Evolutionary conservation across 2,888 invertebrate genomes (phyloP).

Genomic region (Miltochrista miniata): DNA sequence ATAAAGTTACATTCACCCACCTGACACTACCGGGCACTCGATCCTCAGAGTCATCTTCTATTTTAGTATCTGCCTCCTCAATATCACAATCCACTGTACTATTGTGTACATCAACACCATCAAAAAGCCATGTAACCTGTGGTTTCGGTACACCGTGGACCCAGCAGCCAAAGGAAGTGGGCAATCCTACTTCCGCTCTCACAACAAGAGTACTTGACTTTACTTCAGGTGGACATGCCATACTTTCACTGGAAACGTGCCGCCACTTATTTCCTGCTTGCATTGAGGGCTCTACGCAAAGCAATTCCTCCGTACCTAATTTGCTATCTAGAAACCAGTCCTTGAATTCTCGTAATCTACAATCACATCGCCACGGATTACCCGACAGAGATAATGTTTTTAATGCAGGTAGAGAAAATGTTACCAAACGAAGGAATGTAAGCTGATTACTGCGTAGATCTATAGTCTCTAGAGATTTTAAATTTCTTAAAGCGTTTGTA

Average conservation of each 20-base stretch:
- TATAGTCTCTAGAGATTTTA: constrained; percentile 89
- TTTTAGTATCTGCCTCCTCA: constrained; percentile 71
- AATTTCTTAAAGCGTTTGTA: constrained; percentile 89
- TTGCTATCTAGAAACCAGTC: constrained; percentile 92
- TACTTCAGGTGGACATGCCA: constrained; percentile 92
- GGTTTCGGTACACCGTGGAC: constrained; percentile 93
- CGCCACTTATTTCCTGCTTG: constrained; percentile 90
- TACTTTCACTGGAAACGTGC: constrained; percentile 88
- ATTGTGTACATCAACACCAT: constrained; percentile 83
- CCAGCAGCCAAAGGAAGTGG: constrained; percentile 91
- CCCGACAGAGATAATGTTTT: constrained; percentile 92
- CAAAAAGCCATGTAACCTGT: constrained; percentile 91
- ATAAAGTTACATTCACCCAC: constrained; percentile 93
- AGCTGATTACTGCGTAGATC: constrained; percentile 92
- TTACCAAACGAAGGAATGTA: constrained; percentile 83
- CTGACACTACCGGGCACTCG: constrained; percentile 78
- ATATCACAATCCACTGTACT: constrained; percentile 75
- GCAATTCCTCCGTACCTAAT: constrained; percentile 89
- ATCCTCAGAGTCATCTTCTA: constrained; percentile 72
- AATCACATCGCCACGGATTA: constrained; percentile 96
- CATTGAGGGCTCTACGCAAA: constrained; percentile 88
- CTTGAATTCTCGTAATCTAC: constrained; percentile 91
- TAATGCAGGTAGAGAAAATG: constrained; percentile 88
- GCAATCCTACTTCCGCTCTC: constrained; percentile 91
- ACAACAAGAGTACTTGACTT: constrained; percentile 84